phyloP scores from a whole-genome alignment of 2,888 invertebrate species.

The Leptarthrus brevirostris region DNA sequence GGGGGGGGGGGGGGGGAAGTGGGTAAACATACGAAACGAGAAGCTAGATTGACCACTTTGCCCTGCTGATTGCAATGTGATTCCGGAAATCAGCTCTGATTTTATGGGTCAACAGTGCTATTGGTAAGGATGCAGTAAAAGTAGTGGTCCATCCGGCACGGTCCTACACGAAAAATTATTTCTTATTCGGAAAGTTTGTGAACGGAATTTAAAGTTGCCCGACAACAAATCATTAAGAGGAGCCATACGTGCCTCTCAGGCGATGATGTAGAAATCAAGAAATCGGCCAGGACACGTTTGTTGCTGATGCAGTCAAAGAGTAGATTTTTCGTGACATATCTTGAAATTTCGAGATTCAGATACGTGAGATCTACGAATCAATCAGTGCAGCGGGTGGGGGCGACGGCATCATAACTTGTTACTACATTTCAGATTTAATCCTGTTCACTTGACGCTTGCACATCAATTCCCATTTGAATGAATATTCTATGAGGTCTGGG shows the following conservation, averaged over 20 bases:
- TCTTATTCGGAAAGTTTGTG: slow-evolving; percentile 24
- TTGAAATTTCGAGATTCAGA: slow-evolving; percentile 20
- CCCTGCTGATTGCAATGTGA: slow-evolving; percentile 1
- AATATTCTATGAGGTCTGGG: slow-evolving; percentile 38
- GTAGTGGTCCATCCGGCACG: slow-evolving; percentile 3
- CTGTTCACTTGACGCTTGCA: background rate
- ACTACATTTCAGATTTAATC: slow-evolving; percentile 12
- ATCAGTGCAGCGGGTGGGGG: slow-evolving; percentile 1
- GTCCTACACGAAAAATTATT: slow-evolving; percentile 25
- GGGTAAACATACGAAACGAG: background rate
- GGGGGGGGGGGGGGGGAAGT: too few relatives aligned
- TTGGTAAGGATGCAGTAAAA: background rate
- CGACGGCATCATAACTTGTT: background rate
- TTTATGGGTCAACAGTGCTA: slow-evolving; percentile 21
- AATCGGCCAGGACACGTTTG: slow-evolving; percentile 3
- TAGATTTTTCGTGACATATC: slow-evolving; percentile 29
- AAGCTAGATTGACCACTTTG: background rate
- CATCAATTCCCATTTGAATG: slow-evolving; percentile 33
- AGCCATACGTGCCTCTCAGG: slow-evolving; percentile 24
- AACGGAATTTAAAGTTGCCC: slow-evolving; percentile 36
- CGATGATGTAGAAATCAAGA: background rate
- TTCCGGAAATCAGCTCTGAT: slow-evolving; percentile 34
- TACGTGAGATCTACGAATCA: slow-evolving; percentile 36
- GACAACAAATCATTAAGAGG: slow-evolving; percentile 30
- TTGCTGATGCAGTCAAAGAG: slow-evolving; percentile 14